A percentile compares a stretch with the other conserved stretches of the same genome.
These are phyloP conservation scores for Holacanthus passer DNA, from an alignment of 2,113 vertebrate species.

Conservation along the genomic window DNA sequence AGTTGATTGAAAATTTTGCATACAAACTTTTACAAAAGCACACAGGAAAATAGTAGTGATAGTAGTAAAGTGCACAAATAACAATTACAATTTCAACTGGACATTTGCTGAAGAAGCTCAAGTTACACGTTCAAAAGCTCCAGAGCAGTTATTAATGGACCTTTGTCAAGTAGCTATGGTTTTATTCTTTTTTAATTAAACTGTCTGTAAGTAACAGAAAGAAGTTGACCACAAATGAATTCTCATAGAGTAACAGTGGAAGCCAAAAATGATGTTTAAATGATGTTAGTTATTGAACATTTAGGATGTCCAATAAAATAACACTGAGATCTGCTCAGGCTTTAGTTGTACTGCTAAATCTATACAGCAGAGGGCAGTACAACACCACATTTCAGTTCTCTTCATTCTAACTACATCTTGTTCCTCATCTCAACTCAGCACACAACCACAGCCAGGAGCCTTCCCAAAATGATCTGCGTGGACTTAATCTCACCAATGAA, in stretches of 20 bases:
- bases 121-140: neutral
- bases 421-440: slow-evolving; percentile 4
- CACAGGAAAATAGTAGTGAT: neutral
- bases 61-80: neutral
- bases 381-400: slow-evolving; percentile 42
- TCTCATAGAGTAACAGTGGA: too few species aligned
- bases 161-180: neutral
- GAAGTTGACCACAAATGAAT: too few species aligned
- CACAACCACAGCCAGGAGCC: slow-evolving; percentile 1
- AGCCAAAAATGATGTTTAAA: too few species aligned
- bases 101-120: neutral
- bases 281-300: too few species aligned
- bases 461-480: slow-evolving; percentile 47
- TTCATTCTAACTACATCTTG: neutral
- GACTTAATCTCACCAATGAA: slow-evolving; percentile 55
- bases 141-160: neutral
- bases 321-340: neutral
- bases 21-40: too few species aligned
- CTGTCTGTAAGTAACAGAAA: neutral
- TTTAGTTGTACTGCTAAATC: slow-evolving; percentile 20
- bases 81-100: neutral
- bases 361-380: slow-evolving; percentile 75
- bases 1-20: too few species aligned
- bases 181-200: neutral
- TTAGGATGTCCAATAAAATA: too few species aligned